Conservation (phyloP, 2,113 vertebrate species). For the Acanthisitta chloris region DNA sequence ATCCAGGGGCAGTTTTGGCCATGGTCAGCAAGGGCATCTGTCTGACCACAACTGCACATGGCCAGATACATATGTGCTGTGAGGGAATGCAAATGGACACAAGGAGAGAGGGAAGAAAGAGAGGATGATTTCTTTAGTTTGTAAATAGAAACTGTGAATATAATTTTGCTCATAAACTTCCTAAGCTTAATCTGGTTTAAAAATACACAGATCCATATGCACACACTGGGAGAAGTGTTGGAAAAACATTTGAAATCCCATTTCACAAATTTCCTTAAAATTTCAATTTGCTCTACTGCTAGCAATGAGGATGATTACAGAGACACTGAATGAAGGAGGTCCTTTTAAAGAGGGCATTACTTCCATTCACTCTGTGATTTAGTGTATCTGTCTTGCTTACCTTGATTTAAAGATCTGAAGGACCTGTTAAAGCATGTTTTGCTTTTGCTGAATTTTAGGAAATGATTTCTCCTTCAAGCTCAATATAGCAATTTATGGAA, state of each 20-base stretch:
- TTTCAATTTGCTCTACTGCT: neutral
- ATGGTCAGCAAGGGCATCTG: neutral
- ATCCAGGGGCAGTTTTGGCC: neutral
- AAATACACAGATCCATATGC: accelerated
- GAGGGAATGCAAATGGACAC: accelerated
- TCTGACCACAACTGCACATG: accelerated
- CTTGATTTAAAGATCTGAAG: neutral
- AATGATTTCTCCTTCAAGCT: neutral
- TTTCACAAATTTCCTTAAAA: neutral
- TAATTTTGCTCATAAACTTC: neutral
- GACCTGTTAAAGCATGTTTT: neutral
- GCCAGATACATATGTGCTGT: neutral
- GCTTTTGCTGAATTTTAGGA: neutral
- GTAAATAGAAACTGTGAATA: neutral
- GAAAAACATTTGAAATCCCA: neutral
- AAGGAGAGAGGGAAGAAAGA: neutral
- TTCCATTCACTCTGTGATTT: neutral
- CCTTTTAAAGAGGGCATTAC: neutral
- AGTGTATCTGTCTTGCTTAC: neutral
- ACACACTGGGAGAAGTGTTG: neutral
- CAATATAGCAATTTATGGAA: neutral
- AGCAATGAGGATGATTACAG: neutral
- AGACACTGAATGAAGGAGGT: neutral
- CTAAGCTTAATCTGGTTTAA: neutral
- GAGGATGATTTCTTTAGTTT: neutral